Percentiles rank a stretch among this genome's conserved stretches.
Conservation (phyloP, 2,888 invertebrate species). For the Andrena dorsata region DNA sequence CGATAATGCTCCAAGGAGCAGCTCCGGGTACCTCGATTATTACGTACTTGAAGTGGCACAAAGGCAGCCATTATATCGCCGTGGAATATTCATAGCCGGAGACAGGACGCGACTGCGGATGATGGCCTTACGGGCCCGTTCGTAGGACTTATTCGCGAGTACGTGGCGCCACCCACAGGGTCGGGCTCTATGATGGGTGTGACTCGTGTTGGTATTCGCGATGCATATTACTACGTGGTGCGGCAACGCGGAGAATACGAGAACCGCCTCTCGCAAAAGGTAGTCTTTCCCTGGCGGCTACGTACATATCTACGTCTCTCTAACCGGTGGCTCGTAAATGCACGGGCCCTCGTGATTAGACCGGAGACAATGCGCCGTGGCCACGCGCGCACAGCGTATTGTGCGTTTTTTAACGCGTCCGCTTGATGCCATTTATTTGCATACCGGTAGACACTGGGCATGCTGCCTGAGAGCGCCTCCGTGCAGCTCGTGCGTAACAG, state of each 20-base stretch:
- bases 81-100: constrained; percentile 30
- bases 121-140: constrained; percentile 47
- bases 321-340: constrained; percentile 66
- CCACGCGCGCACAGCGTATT: constrained; percentile 26
- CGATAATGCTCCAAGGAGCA: background rate
- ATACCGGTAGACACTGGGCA: constrained; percentile 44
- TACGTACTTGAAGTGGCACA: constrained; percentile 5
- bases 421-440: constrained; percentile 58
- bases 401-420: constrained; percentile 35
- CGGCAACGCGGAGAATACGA: constrained; percentile 67
- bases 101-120: constrained; percentile 23
- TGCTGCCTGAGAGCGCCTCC: constrained; percentile 21
- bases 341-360: constrained; percentile 68
- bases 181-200: constrained; percentile 77
- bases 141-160: constrained; percentile 70
- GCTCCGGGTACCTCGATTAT: constrained; percentile 8
- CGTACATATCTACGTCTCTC: constrained; percentile 24
- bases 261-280: constrained; percentile 67
- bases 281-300: constrained; percentile 51
- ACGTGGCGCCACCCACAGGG: constrained; percentile 75
- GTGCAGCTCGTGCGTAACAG: constrained; percentile 46
- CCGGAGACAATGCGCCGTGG: constrained; percentile 50
- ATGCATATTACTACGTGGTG: constrained; percentile 76
- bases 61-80: constrained; percentile 22
- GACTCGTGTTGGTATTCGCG: constrained; percentile 79